A percentile compares a stretch with the other conserved stretches of the same genome.
Conservation (phyloP, 2,888 invertebrate species). For the Hypena proboscidalis region DNA sequence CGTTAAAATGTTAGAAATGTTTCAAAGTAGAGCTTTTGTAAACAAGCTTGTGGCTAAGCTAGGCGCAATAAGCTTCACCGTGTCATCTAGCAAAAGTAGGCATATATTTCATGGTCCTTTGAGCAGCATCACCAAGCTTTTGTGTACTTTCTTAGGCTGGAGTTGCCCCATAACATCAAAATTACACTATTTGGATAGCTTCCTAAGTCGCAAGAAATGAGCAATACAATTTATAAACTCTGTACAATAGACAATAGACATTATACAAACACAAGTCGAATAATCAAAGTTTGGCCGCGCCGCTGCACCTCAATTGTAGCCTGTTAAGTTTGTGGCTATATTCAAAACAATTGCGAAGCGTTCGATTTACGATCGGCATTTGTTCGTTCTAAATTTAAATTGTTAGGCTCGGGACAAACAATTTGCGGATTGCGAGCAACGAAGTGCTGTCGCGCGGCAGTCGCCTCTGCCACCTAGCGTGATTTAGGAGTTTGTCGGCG, state of each 20-base stretch:
- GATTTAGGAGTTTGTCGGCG: slow-evolving; percentile 74
- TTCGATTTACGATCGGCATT: slow-evolving; percentile 81
- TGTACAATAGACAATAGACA: slow-evolving; percentile 49
- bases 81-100: too few species aligned
- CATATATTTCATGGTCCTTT: too few species aligned
- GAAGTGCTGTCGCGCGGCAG: slow-evolving; percentile 70
- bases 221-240: slow-evolving; percentile 56
- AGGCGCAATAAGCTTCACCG: too few species aligned
- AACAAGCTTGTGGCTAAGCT: too few species aligned
- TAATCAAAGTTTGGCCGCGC: slow-evolving; percentile 69
- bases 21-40: too few species aligned
- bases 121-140: too few species aligned
- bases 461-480: slow-evolving; percentile 72
- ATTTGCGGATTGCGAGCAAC: slow-evolving; percentile 80
- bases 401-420: slow-evolving; percentile 81
- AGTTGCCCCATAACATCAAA: too few species aligned
- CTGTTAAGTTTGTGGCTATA: slow-evolving; percentile 71
- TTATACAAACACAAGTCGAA: slow-evolving; percentile 58
- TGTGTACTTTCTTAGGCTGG: too few species aligned
- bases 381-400: slow-evolving; percentile 82
- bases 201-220: slow-evolving; percentile 25
- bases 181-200: too few species aligned
- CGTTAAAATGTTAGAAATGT: slow-evolving; percentile 20
- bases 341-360: slow-evolving; percentile 77
- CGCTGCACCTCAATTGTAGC: slow-evolving; percentile 60